Evolutionary conservation across 2,888 invertebrate species (phyloP), one percentile per base, ranked within the genome.

Genomic region (Galerucella pusilla): DNA sequence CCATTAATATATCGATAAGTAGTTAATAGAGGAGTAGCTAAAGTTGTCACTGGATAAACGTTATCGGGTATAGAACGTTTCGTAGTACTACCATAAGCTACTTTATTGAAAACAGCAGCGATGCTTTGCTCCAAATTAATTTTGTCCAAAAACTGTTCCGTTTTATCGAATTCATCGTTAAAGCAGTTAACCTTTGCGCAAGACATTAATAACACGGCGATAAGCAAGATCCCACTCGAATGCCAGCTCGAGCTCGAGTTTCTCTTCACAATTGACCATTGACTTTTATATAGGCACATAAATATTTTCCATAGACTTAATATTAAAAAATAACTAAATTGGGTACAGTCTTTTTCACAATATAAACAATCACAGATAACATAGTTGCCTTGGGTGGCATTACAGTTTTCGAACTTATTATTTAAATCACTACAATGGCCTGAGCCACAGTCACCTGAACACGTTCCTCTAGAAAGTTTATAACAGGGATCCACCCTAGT

Each of bases 1-100:
- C 86, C 84, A 81, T 87, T 83, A 65, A 84, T 79, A 84, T 88
- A 90, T 84, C 90, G 86, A 79, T 89, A 89, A 1, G 91, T 92
- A 12, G 92, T 92, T 63, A 91, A 87, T 63, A 91, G 84, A 1
- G 92, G 91, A 20, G 92, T 91, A n/a, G 92, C 90, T 46, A 91
- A 89, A 10, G 92, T 92, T 61, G 92, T 92, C 54, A 91, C 85
- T 11, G 90, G 91, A 74, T 91, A 90, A 61, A 91, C 90, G 81
- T 90, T 91, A 72, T 92, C 92, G 14, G 92, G 91, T 80, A 92
- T 92, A 79, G 92, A 92, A 12, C 92, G 88, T 82, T 92, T 92
- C n/a, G 92, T 92, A 45, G 92, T 92, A 73, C 91, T 91, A 20
- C 92, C 92, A 82, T 92, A 92, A 0, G 92, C 92, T 63, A 93